Evolutionary conservation across 2,888 invertebrate species (phyloP).

Genomic region (Hydrotaea diabolus): DNA sequence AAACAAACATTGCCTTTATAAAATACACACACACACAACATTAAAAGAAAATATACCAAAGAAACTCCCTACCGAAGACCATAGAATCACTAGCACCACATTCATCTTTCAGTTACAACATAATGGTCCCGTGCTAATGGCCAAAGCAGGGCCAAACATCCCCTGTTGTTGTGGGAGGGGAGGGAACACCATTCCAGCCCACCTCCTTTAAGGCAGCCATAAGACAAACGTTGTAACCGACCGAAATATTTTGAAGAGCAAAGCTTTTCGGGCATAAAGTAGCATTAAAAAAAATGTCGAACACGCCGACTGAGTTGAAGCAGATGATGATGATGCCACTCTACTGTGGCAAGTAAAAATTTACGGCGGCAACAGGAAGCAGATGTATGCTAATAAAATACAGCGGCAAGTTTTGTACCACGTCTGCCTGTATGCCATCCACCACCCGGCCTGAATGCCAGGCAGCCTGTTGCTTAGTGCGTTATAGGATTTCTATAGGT

Average conservation of each 20-base stretch:
- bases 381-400: conserved; percentile 58
- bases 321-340: not conserved
- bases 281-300: not conserved
- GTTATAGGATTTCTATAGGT: not conserved
- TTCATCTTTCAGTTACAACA: conserved; percentile 1
- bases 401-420: not conserved
- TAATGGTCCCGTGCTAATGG: no score
- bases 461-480: conserved; percentile 47
- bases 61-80: no score
- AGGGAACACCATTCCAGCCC: not conserved
- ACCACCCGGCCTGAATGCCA: not conserved
- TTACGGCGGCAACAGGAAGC: conserved; percentile 14
- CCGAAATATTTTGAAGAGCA: not conserved
- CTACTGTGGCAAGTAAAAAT: not conserved
- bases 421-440: not conserved
- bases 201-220: not conserved
- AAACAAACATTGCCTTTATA: not conserved
- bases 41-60: not conserved
- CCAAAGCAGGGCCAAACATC: no score
- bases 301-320: not conserved
- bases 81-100: not conserved
- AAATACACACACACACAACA: not conserved
- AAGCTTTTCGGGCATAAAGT: not conserved
- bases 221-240: no score
- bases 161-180: no score